phyloP scores from a whole-genome alignment of 2,797 vertebrate genomes.

The Delichon dasypus region DNA sequence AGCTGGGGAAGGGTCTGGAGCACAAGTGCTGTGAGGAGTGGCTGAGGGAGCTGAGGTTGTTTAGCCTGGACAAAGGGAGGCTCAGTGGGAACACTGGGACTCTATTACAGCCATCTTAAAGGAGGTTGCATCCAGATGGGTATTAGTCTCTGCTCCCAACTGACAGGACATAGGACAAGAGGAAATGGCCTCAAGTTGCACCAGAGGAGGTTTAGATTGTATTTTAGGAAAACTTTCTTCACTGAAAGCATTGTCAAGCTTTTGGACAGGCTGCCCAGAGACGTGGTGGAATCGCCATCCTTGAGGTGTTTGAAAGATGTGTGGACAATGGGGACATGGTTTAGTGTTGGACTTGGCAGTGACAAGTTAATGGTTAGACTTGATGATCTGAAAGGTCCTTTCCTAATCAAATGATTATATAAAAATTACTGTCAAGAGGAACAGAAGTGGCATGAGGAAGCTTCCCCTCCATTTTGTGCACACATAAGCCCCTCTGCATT shows the following conservation, averaged over 20 bases:
- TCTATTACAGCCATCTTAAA: neutral
- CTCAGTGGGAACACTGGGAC: neutral
- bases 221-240: neutral
- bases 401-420: neutral
- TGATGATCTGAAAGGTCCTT: neutral
- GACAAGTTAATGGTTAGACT: neutral
- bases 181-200: neutral
- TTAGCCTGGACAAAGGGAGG: neutral
- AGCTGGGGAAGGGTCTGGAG: neutral
- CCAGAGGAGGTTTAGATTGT: neutral
- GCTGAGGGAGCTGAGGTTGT: neutral
- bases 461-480: neutral
- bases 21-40: rapidly evolving
- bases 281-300: neutral
- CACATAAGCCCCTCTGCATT: rapidly evolving
- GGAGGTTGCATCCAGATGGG: neutral
- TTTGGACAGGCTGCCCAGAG: neutral
- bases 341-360: neutral
- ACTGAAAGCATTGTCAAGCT: neutral
- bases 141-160: neutral
- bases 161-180: neutral
- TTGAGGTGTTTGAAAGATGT: neutral
- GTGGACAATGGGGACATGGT: neutral
- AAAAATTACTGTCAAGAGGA: neutral
- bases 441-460: neutral